These are phyloP conservation scores for Macroglossus sobrinus DNA, from an alignment of 2,113 vertebrate genomes.

Conservation along the genomic window DNA sequence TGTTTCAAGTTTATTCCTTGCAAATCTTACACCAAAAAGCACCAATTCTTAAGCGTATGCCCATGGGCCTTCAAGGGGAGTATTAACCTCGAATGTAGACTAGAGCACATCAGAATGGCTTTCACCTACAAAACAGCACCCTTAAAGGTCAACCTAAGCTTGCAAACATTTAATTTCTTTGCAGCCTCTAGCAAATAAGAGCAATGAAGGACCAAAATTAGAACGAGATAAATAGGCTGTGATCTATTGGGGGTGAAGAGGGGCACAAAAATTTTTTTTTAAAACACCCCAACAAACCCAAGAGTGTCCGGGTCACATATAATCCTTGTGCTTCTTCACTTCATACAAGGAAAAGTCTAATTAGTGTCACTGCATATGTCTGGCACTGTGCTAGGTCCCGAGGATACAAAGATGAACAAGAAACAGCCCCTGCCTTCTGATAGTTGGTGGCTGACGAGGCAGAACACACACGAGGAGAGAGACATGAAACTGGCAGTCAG, in stretches of 20 bases:
- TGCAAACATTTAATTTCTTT: background rate
- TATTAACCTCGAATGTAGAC: background rate
- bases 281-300: background rate
- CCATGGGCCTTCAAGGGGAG: background rate
- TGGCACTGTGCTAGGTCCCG: background rate
- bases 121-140: fast-evolving
- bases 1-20: background rate
- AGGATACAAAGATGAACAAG: background rate
- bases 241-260: too few relatives aligned
- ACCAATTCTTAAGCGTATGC: background rate
- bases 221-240: background rate
- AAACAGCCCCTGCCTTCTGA: background rate
- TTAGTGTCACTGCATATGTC: background rate
- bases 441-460: fast-evolving
- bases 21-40: background rate
- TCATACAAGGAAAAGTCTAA: background rate
- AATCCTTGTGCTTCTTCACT: background rate
- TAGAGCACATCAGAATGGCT: background rate
- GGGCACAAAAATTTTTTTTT: background rate
- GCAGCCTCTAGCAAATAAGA: background rate
- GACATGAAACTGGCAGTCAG: fast-evolving
- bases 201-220: background rate
- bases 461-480: background rate
- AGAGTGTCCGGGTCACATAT: background rate
- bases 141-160: background rate